phyloP scores from a whole-genome alignment of 2,113 vertebrate genomes.

The Kryptolebias marmoratus region DNA sequence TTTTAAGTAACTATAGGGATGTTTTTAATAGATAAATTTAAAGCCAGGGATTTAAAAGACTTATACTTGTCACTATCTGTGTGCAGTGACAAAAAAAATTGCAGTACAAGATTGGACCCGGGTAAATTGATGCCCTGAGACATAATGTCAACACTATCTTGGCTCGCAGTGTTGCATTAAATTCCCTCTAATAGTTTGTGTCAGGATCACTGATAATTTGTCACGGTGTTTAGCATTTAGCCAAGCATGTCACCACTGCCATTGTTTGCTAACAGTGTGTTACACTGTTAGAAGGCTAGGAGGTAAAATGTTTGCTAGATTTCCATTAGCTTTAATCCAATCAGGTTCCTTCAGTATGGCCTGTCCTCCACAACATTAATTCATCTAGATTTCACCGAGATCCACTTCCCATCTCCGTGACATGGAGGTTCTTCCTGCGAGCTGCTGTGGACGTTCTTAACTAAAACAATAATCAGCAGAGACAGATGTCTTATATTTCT shows the following conservation, averaged over 20 bases:
- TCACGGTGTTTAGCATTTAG: slow-evolving; percentile 33
- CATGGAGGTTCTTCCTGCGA: not conserved
- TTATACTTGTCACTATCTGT: not conserved
- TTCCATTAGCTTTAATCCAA: slow-evolving; percentile 31
- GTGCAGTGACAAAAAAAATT: not conserved
- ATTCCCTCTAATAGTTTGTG: slow-evolving; percentile 19
- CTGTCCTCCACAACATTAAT: not conserved
- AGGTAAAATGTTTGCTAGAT: slow-evolving; percentile 24
- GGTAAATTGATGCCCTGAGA: not conserved
- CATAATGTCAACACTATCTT: slow-evolving; percentile 2
- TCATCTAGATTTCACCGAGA: slow-evolving; percentile 7
- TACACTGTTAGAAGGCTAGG: not conserved
- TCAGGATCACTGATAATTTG: slow-evolving; percentile 36
- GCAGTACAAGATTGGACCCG: not conserved
- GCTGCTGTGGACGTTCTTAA: not conserved
- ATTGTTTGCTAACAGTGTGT: slow-evolving; percentile 32
- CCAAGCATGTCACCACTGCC: slow-evolving; percentile 24
- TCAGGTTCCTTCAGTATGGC: slow-evolving; percentile 5
- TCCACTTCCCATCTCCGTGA: slow-evolving; percentile 3
- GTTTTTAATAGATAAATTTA: not conserved
- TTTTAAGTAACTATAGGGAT: too few relatives aligned
- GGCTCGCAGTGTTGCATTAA: not conserved
- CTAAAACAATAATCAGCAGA: slow-evolving; percentile 3
- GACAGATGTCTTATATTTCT: not conserved
- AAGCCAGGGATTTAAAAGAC: too few relatives aligned